A percentile compares a stretch with the other conserved stretches of the same genome.
phyloP scores from a whole-genome alignment of 1,140 invertebrate genomes.

The Meloidogyne exigua region DNA sequence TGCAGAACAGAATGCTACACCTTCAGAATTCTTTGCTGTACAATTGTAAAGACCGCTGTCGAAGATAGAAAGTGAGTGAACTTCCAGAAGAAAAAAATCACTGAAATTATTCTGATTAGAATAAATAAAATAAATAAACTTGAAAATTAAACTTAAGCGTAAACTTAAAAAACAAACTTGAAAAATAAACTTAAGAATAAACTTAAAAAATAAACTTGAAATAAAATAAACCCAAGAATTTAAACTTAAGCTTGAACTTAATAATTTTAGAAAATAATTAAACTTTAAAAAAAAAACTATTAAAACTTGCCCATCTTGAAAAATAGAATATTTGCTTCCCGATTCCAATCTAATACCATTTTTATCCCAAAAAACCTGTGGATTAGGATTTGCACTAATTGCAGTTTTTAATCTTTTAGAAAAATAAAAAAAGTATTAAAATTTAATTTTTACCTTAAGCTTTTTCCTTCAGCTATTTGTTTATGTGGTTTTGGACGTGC shows the following conservation, averaged over 20 bases:
- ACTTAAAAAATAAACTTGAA: no score
- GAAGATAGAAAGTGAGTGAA: conserved; percentile 53
- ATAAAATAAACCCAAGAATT: no score
- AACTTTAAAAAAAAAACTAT: neutral
- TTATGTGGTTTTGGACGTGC: conserved; percentile 61
- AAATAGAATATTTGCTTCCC: conserved; percentile 63
- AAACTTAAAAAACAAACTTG: no score
- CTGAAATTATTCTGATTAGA: neutral
- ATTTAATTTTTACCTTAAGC: conserved; percentile 33
- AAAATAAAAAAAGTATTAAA: neutral
- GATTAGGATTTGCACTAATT: conserved; percentile 54
- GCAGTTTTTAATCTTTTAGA: conserved; percentile 60
- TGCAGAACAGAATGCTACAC: conserved; percentile 53
- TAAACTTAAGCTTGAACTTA: no score
- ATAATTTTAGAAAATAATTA: no score
- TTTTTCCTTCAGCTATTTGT: conserved; percentile 58
- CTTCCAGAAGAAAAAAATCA: conserved; percentile 62
- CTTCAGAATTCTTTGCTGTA: conserved; percentile 57
- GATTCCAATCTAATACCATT: conserved; percentile 62
- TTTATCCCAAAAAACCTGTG: conserved; percentile 56
- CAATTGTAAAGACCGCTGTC: conserved; percentile 62
- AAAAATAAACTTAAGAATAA: no score
- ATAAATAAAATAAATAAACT: neutral
- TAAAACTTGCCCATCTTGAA: conserved; percentile 51
- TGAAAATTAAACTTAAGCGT: no score